Base-by-base conservation (phyloP, 2,888 invertebrate species). In the Gibbula magus region DNA sequence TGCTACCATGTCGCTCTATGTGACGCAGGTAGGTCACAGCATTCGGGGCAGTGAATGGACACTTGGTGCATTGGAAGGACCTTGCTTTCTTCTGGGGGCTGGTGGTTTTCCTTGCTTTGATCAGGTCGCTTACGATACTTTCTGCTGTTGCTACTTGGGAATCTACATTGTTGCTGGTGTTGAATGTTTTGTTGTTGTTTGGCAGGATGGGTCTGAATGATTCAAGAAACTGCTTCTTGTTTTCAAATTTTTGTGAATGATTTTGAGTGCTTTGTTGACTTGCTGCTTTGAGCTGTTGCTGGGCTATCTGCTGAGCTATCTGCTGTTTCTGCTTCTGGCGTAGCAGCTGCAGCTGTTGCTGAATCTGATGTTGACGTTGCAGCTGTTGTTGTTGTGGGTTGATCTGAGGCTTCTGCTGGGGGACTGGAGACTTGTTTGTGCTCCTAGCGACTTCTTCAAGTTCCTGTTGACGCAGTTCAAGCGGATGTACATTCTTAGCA, bases 41-140 rank as follows among this genome's bases (percentile, higher is more conserved):
- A 83, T 86, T 88, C 10, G 88, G 88, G 35, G 88, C 88, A 2
- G 87, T 88, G 79, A 89, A 91, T 29, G 87, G 86, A 79, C 91
- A 91, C 73, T 89, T 91, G 25, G 88, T 89, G 79, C 91, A 91
- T 70, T 88, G 88, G 83, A 88, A 90, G 35, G 86, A 86, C 70
- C 87, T 79, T 0, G 86, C 81, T 39, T 84, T 84, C 70, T 85
- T 89, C 66, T 86, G 88, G 18, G 87, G 88, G 79, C 86, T 89
- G 25, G 85, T 85, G 61, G 84, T 87, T 76, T 87, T 89, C 77
- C 86, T 87, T 25, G 87, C 87, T 61, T 84, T 86, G 32, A 77
- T 77, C 29, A 66, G 32, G 29, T 45, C 39, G 35, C 39, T 32
- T 2, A 32, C 32, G 18, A 75, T 75, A 29, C 18, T 32, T 25